These are phyloP conservation scores for Cliona cf. orientalis DNA, from an alignment of 37 sponge, comb jelly and placozoan genomes.

Conservation along the genomic window DNA sequence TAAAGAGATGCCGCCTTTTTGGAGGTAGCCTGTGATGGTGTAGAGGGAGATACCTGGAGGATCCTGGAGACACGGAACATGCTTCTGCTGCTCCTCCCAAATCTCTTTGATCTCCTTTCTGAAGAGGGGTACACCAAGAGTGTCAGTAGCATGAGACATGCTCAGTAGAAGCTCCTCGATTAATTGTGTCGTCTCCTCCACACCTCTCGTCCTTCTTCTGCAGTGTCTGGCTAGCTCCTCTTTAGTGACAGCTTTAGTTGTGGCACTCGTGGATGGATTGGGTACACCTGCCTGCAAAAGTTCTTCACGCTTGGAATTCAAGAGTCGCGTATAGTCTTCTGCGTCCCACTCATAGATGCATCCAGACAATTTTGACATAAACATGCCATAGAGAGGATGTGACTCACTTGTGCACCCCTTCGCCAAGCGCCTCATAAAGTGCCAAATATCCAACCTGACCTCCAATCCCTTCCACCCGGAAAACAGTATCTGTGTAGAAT, in stretches of 20 bases:
- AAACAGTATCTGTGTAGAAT: too few species aligned
- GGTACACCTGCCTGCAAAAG: neutral
- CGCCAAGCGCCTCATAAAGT: too few species aligned
- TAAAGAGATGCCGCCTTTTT: constrained; percentile 5
- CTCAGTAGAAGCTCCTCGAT: neutral
- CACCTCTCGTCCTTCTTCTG: constrained; percentile 22
- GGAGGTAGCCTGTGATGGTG: constrained; percentile 24
- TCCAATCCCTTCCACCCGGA: too few species aligned
- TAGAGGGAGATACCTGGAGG: constrained; percentile 9
- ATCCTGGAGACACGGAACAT: constrained; percentile 39
- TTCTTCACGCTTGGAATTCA: neutral
- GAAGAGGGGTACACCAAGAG: constrained; percentile 31
- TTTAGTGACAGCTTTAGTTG: neutral
- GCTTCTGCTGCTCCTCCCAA: constrained; percentile 28
- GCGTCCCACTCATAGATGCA: too few species aligned
- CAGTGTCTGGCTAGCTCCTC: constrained; percentile 28
- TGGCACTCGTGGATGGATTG: constrained; percentile 16
- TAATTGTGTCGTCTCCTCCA: constrained; percentile 6
- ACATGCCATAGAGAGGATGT: too few species aligned
- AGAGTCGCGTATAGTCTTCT: too few species aligned
- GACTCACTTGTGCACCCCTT: too few species aligned
- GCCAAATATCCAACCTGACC: too few species aligned
- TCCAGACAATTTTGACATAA: too few species aligned
- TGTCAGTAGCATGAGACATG: too few species aligned
- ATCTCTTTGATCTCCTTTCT: constrained; percentile 14